Percentiles rank a stretch among this genome's conserved stretches.
Evolutionary conservation across 2,113 vertebrate species (phyloP).

Genomic region (Pachypanchax playfairii): DNA sequence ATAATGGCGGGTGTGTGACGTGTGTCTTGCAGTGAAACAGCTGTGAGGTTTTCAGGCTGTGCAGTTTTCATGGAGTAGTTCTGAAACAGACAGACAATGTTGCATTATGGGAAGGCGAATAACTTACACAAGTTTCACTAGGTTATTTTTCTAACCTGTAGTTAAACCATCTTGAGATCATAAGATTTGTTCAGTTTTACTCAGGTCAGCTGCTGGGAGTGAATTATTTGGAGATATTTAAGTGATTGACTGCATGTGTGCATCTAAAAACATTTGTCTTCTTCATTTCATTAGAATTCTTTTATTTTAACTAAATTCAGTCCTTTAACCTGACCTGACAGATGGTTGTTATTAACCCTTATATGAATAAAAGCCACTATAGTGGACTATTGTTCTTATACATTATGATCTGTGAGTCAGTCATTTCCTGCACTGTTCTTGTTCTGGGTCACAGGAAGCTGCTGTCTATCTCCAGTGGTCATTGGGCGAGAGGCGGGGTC

Average conservation of each 20-base stretch:
- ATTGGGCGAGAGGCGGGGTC: too few species aligned
- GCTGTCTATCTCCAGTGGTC: too few species aligned
- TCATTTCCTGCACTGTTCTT: too few species aligned
- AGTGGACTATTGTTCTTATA: too few species aligned
- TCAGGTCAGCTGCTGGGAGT: neutral
- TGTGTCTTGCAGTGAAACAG: too few species aligned
- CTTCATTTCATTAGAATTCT: too few species aligned
- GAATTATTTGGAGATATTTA: neutral
- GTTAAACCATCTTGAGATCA: neutral
- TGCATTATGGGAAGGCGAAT: neutral
- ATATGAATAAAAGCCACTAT: too few species aligned
- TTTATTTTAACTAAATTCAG: too few species aligned
- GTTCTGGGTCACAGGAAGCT: too few species aligned
- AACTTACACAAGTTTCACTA: neutral
- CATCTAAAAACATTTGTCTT: neutral
- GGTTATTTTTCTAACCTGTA: conserved; percentile 10
- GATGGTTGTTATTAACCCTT: too few species aligned
- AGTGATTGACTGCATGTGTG: neutral
- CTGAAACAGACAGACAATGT: neutral
- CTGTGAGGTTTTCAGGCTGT: neutral
- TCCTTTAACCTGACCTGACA: neutral
- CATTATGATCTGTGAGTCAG: too few species aligned
- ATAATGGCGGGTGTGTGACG: too few species aligned
- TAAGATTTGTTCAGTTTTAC: neutral
- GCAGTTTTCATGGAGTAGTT: neutral